phyloP scores from a whole-genome alignment of 2,797 vertebrate species.

The Cichlasoma orientale region DNA sequence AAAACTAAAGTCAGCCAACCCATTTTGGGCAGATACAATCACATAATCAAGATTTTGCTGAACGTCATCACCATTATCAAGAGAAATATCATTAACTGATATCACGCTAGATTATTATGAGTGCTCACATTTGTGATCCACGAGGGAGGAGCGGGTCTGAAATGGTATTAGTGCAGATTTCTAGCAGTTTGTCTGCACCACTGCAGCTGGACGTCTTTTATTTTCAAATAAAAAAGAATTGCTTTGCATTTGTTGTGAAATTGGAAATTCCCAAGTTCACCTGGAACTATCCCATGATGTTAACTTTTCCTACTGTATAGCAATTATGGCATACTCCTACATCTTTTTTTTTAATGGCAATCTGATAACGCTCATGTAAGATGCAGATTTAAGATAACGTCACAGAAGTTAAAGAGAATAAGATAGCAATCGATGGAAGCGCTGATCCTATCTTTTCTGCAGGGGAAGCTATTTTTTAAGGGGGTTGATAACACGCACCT shows the following conservation, averaged over 20 bases:
- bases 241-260: not conserved
- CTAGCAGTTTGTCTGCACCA: slow-evolving; percentile 8
- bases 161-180: not conserved
- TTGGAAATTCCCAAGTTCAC: not conserved
- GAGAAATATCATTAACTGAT: slow-evolving; percentile 19
- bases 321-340: not conserved
- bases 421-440: slow-evolving; percentile 21
- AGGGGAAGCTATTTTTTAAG: slow-evolving; percentile 20
- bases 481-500: slow-evolving; percentile 38
- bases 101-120: slow-evolving; percentile 32
- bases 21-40: slow-evolving; percentile 40
- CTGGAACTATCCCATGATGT: not conserved
- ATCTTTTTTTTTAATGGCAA: too few relatives aligned
- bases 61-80: slow-evolving; percentile 15
- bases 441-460: slow-evolving; percentile 54
- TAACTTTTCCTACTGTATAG: not conserved
- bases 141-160: not conserved
- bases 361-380: not conserved
- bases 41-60: slow-evolving; percentile 39
- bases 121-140: slow-evolving; percentile 16
- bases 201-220: not conserved
- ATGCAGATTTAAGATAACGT: slow-evolving; percentile 4
- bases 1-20: slow-evolving; percentile 33
- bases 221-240: not conserved
- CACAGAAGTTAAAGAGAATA: slow-evolving; percentile 44